A percentile compares a stretch with the other conserved stretches of the same genome.
phyloP scores from a whole-genome alignment of 2,888 invertebrate species.

The Andrena bucephala region DNA sequence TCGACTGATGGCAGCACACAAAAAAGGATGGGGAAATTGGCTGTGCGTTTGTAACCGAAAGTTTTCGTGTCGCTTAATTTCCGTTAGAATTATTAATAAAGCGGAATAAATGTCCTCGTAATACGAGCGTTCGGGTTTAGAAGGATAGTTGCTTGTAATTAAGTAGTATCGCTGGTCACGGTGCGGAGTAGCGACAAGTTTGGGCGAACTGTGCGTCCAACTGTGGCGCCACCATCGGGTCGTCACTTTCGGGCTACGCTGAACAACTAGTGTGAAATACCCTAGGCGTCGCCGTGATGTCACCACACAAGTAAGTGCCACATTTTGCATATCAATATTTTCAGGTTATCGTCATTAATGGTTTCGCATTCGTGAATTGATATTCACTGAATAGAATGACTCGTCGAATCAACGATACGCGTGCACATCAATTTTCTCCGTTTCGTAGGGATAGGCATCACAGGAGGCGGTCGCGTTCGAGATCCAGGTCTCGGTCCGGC shows the following conservation, averaged over 20 bases:
- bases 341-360: slow-evolving; percentile 70
- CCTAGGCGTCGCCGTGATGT: too few species aligned
- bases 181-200: slow-evolving; percentile 78
- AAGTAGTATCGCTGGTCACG: slow-evolving; percentile 65
- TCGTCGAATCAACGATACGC: too few species aligned
- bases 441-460: slow-evolving; percentile 83
- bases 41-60: slow-evolving; percentile 53
- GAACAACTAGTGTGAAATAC: too few species aligned
- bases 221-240: too few species aligned
- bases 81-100: not conserved
- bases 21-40: slow-evolving; percentile 11
- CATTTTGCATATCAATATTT: slow-evolving; percentile 11
- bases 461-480: slow-evolving; percentile 87
- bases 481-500: slow-evolving; percentile 88
- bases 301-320: slow-evolving; percentile 72
- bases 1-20: slow-evolving; percentile 35
- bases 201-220: too few species aligned
- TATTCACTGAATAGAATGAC: not conserved
- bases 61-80: slow-evolving; percentile 10
- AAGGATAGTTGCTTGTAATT: not conserved
- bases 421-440: not conserved
- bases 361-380: not conserved
- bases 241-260: too few species aligned
- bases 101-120: slow-evolving; percentile 28
- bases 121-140: not conserved